A percentile compares a stretch with the other conserved stretches of the same genome.
Evolutionary conservation across 2,888 invertebrate species (phyloP).

Genomic region (Campoplex nolae): DNA sequence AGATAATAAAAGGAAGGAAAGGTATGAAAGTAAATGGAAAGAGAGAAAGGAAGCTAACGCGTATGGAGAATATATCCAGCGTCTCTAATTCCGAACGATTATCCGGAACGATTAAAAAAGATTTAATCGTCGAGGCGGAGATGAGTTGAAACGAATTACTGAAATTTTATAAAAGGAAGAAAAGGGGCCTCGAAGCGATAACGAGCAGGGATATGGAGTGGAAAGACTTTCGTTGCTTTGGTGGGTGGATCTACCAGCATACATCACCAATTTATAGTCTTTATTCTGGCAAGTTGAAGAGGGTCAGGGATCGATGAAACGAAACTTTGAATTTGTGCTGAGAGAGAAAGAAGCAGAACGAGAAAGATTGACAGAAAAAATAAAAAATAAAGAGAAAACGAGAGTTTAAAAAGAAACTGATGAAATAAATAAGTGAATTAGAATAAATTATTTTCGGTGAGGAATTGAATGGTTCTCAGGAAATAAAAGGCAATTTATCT

Average conservation of each 20-base stretch:
- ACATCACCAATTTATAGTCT: conserved; percentile 71
- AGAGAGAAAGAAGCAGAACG: background rate
- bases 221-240: conserved; percentile 45
- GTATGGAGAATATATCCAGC: conserved; percentile 10
- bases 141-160: conserved; percentile 33
- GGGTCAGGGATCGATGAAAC: conserved; percentile 38
- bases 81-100: conserved; percentile 82
- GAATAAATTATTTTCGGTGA: background rate
- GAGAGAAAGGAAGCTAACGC: background rate
- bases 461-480: background rate
- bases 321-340: background rate
- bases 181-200: conserved; percentile 58
- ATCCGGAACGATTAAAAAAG: conserved; percentile 81
- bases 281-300: conserved; percentile 52
- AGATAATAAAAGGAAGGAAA: conserved; percentile 25
- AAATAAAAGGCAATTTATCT: conserved; percentile 7
- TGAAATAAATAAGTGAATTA: background rate
- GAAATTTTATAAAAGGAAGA: conserved; percentile 14
- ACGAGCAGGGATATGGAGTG: conserved; percentile 19
- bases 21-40: conserved; percentile 32
- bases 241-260: conserved; percentile 70
- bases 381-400: background rate
- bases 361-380: background rate
- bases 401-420: background rate
- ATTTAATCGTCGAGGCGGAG: conserved; percentile 80